Base-by-base conservation (phyloP, 2,797 vertebrate species). In the Poeciliopsis infans region DNA sequence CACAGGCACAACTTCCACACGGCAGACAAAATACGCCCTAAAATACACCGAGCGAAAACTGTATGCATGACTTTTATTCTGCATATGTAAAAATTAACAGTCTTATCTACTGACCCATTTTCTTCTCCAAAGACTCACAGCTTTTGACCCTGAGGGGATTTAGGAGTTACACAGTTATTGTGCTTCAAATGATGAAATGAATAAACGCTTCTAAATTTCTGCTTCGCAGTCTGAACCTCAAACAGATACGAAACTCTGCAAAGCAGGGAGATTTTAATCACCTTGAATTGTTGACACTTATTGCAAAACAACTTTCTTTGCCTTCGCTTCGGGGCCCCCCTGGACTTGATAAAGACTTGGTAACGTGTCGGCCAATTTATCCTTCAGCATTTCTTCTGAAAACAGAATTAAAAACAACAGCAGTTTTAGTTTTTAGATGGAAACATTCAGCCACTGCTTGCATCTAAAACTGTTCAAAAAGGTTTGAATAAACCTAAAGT, bases 81-180 rank as follows among this genome's bases (percentile, higher is more conserved):
- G 10, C 53, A 33, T 2, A 39, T 64, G 78, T 74, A 79, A 73
- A 76, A 77, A 78, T 68, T 18, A 59, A 78, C 78, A 78, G 51
- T 72, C 41, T 81, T 78, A 72, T 85, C 77, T 88, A 61, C 81
- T 89, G 87, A 92, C 88, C 86, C 75, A 86, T 59, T 39, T 89
- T 83, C 74, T 33, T 73, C 73, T 46, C 28, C 6, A 46, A 16
- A 7, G 43, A 28, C 8, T 79, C 49, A 64, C 33, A n/a, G 41
- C 80, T 71, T 80, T 75, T 31, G 72, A 66, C 76, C 74, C 81
- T 68, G 73, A 45, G 72, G 57, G 7, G 28, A 18, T 39, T 64
- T 76, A n/a, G 16, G n/a, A 68, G 61, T 66, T 76, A 47, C 31
- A 66, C 18, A 66, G 18, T 43, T n/a, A 4, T 18, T 61, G 33